phyloP scores from a whole-genome alignment of 2,888 invertebrate species.

The Exocentrus adspersus region DNA sequence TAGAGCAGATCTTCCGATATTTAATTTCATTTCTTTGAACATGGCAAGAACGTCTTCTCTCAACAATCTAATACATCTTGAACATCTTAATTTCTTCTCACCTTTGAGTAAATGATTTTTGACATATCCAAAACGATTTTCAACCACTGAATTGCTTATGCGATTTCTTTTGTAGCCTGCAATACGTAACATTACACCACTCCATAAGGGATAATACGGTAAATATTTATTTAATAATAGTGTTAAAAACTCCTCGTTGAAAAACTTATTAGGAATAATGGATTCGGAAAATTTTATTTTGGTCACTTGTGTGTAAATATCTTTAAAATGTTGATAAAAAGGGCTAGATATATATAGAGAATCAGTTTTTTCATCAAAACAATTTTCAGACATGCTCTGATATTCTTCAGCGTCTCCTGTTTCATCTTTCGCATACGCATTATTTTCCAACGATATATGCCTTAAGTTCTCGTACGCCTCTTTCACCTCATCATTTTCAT shows the following conservation, averaged over 20 bases:
- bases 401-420: no score
- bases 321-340: not conserved
- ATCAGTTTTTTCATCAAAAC: no score
- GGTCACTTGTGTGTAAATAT: no score
- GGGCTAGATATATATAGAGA: not conserved
- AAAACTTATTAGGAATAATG: not conserved
- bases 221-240: constrained; percentile 2
- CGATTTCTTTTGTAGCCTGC: not conserved
- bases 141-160: not conserved
- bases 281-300: no score
- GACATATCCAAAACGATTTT: not conserved
- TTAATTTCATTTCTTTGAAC: not conserved
- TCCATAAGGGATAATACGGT: not conserved
- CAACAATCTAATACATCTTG: not conserved
- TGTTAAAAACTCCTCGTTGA: not conserved
- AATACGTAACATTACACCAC: not conserved
- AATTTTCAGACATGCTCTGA: no score
- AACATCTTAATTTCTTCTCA: not conserved
- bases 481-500: no score
- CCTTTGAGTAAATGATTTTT: not conserved
- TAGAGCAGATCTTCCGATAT: not conserved
- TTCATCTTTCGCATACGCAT: no score
- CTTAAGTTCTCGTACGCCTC: no score
- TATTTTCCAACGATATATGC: no score
- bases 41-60: not conserved